These are phyloP conservation scores for Microplitis mediator DNA, from an alignment of 1,140 invertebrate species.

Conservation along the genomic window DNA sequence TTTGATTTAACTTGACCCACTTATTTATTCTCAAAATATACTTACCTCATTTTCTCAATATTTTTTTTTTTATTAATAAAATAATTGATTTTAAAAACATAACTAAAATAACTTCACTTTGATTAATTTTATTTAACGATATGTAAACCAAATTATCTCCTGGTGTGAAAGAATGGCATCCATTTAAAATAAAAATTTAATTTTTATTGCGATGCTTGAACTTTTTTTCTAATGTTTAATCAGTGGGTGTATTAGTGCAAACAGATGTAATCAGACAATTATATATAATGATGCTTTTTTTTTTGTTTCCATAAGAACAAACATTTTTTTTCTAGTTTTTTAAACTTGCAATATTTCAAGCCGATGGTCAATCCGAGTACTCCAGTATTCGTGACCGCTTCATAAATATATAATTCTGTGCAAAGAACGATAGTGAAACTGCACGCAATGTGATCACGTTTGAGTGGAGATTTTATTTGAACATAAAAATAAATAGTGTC, in stretches of 20 bases:
- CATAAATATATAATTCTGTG: conserved; percentile 47
- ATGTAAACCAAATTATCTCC: too few species aligned
- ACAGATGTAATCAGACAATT: neutral
- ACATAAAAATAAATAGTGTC: conserved; percentile 31
- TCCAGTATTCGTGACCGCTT: conserved; percentile 37
- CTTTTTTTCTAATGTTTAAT: neutral
- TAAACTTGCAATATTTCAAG: conserved; percentile 23
- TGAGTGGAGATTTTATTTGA: conserved; percentile 35
- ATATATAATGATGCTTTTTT: neutral
- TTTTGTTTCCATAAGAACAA: neutral
- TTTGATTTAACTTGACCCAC: too few species aligned
- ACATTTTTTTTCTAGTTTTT: neutral
- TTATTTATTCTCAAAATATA: too few species aligned
- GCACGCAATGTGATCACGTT: conserved; percentile 36
- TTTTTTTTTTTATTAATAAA: too few species aligned
- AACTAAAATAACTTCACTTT: too few species aligned
- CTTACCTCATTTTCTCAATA: too few species aligned
- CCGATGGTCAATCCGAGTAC: conserved; percentile 21
- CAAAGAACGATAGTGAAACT: conserved; percentile 36
- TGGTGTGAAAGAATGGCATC: too few species aligned
- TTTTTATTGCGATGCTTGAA: too few species aligned
- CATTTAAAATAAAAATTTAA: too few species aligned
- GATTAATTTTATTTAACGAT: too few species aligned
- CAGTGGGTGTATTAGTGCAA: neutral
- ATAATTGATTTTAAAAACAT: too few species aligned